Percentiles rank a stretch among this genome's conserved stretches.
Evolutionary conservation across 2,888 invertebrate genomes (phyloP).

Genomic region (Muscina levida): DNA sequence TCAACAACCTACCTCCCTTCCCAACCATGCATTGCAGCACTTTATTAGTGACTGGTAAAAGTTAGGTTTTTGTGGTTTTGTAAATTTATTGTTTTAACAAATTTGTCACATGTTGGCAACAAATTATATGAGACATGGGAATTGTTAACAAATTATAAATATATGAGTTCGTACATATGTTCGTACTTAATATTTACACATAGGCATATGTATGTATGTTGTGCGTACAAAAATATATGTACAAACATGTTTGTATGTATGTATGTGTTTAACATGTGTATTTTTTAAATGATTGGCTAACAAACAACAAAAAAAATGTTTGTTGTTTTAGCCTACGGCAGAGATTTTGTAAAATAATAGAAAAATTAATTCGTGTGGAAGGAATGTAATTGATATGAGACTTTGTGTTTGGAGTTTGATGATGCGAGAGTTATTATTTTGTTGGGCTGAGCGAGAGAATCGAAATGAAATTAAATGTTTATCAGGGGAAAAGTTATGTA

Average conservation of each 20-base stretch:
- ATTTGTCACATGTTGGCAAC: conserved; percentile 66
- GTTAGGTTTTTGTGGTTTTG: conserved; percentile 65
- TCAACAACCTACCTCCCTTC: too few relatives aligned
- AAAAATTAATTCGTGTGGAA: conserved; percentile 23
- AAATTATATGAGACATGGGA: conserved; percentile 63
- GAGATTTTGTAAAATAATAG: conserved; percentile 14
- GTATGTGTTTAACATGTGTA: neutral
- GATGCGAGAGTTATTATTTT: too few relatives aligned
- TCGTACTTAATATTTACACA: too few relatives aligned
- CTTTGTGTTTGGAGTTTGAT: too few relatives aligned
- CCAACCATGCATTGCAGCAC: neutral
- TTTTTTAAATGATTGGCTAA: conserved; percentile 37
- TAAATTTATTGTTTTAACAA: conserved; percentile 66
- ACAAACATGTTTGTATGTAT: too few relatives aligned
- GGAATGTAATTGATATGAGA: too few relatives aligned
- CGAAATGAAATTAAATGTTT: too few relatives aligned
- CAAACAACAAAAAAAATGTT: conserved; percentile 15
- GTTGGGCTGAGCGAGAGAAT: too few relatives aligned
- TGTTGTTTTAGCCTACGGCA: neutral
- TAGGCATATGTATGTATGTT: too few relatives aligned
- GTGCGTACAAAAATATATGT: too few relatives aligned
- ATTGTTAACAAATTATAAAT: conserved; percentile 66
- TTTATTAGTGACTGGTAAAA: conserved; percentile 62
- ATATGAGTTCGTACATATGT: neutral
- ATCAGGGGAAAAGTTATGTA: too few relatives aligned